Conservation (phyloP, 2,888 invertebrate species). For the Ceraclea dissimilis region DNA sequence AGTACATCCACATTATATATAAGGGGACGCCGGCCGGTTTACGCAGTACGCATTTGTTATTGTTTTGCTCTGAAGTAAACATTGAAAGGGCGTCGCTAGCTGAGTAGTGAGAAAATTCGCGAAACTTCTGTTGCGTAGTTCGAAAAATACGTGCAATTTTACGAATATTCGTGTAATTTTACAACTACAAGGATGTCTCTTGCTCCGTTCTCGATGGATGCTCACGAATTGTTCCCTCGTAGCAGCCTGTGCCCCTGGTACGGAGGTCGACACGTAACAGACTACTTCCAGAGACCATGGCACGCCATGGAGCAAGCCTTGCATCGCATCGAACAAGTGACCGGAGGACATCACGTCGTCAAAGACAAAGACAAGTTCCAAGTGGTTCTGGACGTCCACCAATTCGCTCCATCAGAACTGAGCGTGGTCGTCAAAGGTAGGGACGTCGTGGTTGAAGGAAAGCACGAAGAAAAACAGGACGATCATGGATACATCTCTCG, state of each 20-base stretch:
- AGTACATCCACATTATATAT: too few relatives aligned
- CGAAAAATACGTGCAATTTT: too few relatives aligned
- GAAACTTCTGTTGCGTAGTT: too few relatives aligned
- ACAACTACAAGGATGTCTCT: not conserved
- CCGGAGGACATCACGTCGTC: not conserved
- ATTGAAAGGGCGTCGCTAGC: too few relatives aligned
- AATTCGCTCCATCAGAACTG: conserved; percentile 70
- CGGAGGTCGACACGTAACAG: not conserved
- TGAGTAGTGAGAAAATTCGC: too few relatives aligned
- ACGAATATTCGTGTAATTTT: too few relatives aligned
- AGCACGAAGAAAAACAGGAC: conserved; percentile 70
- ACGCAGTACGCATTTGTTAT: too few relatives aligned
- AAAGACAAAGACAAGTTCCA: conserved; percentile 51
- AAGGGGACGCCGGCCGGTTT: too few relatives aligned
- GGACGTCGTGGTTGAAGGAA: conserved; percentile 64
- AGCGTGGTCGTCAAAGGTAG: conserved; percentile 67
- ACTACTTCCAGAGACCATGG: not conserved
- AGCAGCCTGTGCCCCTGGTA: not conserved
- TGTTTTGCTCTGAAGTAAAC: too few relatives aligned
- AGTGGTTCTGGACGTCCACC: conserved; percentile 67
- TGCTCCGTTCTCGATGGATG: not conserved
- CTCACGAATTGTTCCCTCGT: not conserved
- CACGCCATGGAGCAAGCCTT: not conserved
- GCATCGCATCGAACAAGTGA: not conserved
- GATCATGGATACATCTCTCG: conserved; percentile 66